phyloP scores from a whole-genome alignment of 2,797 vertebrate species.

The Myotis vivesi region DNA sequence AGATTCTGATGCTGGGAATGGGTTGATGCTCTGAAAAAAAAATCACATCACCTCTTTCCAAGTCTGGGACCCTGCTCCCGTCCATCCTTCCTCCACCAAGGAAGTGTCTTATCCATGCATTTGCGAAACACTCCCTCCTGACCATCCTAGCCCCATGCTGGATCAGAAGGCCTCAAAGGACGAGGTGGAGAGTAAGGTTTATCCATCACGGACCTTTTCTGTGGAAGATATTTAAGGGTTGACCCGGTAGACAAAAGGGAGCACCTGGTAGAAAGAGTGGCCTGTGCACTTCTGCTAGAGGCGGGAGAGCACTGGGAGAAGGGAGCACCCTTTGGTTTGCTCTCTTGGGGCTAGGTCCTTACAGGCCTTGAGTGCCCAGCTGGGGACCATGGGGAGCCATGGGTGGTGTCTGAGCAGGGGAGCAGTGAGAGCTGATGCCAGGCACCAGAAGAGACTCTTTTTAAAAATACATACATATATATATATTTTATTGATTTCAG shows the following conservation, averaged over 20 bases:
- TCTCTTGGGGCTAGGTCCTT: not conserved
- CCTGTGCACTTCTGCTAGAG: not conserved
- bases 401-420: not conserved
- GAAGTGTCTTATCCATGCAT: not conserved
- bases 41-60: not conserved
- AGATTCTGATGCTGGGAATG: not conserved
- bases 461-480: too few species aligned
- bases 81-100: not conserved
- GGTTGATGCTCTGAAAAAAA: not conserved
- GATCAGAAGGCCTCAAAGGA: not conserved
- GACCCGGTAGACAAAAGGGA: not conserved
- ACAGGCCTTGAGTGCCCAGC: not conserved
- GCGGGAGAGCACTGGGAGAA: not conserved
- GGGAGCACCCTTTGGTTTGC: not conserved
- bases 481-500: too few species aligned
- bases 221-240: not conserved
- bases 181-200: not conserved
- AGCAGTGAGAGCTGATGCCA: not conserved
- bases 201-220: not conserved
- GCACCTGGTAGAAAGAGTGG: not conserved
- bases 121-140: not conserved
- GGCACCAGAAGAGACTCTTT: not conserved
- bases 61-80: not conserved
- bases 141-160: accelerated
- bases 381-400: not conserved